Conservation (phyloP, 2,797 vertebrate genomes). For the Catostomus latipinnis region DNA sequence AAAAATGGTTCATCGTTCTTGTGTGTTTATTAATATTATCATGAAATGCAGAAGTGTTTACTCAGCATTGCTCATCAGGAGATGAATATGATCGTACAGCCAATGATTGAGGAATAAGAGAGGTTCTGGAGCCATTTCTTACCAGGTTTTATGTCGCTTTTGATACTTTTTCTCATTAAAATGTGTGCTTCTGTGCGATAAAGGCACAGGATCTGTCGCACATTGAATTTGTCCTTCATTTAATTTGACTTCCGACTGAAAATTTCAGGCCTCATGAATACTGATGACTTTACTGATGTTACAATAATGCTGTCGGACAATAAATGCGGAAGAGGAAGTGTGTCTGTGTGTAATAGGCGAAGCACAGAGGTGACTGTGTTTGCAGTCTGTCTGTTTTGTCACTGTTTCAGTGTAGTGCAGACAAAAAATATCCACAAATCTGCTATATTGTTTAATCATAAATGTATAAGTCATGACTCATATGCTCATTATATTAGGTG, state of each 20-base stretch:
- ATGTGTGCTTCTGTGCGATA: neutral
- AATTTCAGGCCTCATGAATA: neutral
- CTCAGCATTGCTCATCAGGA: conserved; percentile 29
- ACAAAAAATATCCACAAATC: neutral
- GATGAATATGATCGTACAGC: neutral
- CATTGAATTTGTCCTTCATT: neutral
- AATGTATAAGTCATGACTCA: neutral
- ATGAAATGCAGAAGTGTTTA: conserved; percentile 13
- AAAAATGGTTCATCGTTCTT: conserved; percentile 5
- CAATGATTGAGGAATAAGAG: neutral
- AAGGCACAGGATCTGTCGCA: neutral
- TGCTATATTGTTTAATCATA: neutral
- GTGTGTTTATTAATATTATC: conserved; percentile 34
- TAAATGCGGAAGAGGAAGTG: conserved; percentile 29
- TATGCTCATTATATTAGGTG: neutral
- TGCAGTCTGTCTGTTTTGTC: conserved; percentile 26
- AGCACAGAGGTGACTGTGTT: conserved; percentile 35
- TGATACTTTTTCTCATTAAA: conserved; percentile 5
- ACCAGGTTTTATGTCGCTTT: neutral
- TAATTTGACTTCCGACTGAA: neutral
- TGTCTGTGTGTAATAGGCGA: conserved; percentile 33
- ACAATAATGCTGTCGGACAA: conserved; percentile 14
- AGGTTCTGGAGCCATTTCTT: no score
- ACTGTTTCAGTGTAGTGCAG: neutral
- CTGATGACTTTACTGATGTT: conserved; percentile 32